phyloP scores from a whole-genome alignment of 2,888 invertebrate species.

The Folsomia manolachei region DNA sequence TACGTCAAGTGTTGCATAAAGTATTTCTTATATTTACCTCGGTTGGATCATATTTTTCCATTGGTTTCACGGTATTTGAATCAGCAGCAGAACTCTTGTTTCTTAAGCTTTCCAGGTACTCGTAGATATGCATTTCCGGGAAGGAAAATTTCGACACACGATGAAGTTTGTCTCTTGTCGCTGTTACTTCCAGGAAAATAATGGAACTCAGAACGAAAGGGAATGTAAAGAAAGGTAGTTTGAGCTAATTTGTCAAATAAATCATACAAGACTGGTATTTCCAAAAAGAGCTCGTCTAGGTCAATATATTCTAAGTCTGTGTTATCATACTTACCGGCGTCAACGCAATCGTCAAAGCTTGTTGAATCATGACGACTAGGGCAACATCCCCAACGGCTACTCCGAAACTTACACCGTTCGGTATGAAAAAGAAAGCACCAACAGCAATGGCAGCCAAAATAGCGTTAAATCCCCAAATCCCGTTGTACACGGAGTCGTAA shows the following conservation, averaged over 20 bases:
- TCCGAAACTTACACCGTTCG: neutral
- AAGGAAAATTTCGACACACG: conserved; percentile 52
- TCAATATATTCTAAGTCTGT: too few species aligned
- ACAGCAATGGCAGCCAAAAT: conserved; percentile 9
- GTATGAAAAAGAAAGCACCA: neutral
- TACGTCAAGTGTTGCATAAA: too few species aligned
- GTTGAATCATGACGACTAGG: conserved; percentile 3
- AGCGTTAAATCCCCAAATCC: conserved; percentile 6
- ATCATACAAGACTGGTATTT: too few species aligned
- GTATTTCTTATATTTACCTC: neutral
- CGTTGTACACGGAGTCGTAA: neutral
- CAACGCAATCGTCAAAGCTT: conserved; percentile 5
- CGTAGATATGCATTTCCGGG: conserved; percentile 54
- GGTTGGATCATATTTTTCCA: neutral
- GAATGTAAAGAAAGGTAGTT: conserved; percentile 53
- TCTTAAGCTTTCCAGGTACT: conserved; percentile 45
- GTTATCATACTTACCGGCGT: too few species aligned
- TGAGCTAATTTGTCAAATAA: too few species aligned
- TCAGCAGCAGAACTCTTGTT: neutral
- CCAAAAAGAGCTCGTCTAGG: too few species aligned
- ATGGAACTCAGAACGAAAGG: conserved; percentile 54
- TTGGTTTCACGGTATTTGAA: neutral
- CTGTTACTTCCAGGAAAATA: conserved; percentile 54
- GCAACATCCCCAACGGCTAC: neutral
- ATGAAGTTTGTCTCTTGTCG: conserved; percentile 51